phyloP scores from a whole-genome alignment of 30 jellyfish, hydroid and myxozoan species.

The Aurelia sp. region DNA sequence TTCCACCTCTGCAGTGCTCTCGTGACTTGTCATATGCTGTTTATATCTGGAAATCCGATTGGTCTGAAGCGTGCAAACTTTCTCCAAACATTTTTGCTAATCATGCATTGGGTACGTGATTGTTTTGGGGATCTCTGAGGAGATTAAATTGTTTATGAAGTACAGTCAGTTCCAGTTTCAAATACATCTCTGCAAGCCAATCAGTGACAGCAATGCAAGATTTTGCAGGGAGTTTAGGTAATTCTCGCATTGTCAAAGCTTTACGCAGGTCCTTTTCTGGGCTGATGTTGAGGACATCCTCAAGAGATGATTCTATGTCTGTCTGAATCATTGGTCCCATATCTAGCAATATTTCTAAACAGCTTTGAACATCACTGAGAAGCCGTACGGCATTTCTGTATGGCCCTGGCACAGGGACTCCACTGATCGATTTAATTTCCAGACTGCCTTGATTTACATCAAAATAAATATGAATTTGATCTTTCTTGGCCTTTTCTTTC shows the following conservation, averaged over 20 bases:
- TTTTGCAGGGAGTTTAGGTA: conserved; percentile 28
- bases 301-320: conserved; percentile 18
- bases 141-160: too few relatives aligned
- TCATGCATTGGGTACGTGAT: too few relatives aligned
- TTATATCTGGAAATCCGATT: too few relatives aligned
- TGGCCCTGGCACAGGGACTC: conserved; percentile 44
- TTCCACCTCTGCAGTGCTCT: too few relatives aligned
- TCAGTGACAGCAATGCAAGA: too few relatives aligned
- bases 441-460: conserved; percentile 9
- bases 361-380: conserved; percentile 18
- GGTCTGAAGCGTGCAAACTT: too few relatives aligned
- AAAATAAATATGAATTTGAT: conserved; percentile 3
- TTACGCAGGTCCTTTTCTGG: conserved; percentile 40
- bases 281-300: conserved; percentile 12
- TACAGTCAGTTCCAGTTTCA: too few relatives aligned
- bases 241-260: conserved; percentile 29
- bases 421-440: background rate
- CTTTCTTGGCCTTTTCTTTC: conserved; percentile 28
- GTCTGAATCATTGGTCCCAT: conserved; percentile 27
- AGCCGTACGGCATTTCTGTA: conserved; percentile 12
- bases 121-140: too few relatives aligned
- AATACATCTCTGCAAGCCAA: too few relatives aligned
- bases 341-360: conserved; percentile 17
- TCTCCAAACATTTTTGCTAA: too few relatives aligned
- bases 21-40: too few relatives aligned